A percentile compares a stretch with the other conserved stretches of the same genome.
phyloP scores from a whole-genome alignment of 2,797 vertebrate species.

The Kryptolebias ocellatus region DNA sequence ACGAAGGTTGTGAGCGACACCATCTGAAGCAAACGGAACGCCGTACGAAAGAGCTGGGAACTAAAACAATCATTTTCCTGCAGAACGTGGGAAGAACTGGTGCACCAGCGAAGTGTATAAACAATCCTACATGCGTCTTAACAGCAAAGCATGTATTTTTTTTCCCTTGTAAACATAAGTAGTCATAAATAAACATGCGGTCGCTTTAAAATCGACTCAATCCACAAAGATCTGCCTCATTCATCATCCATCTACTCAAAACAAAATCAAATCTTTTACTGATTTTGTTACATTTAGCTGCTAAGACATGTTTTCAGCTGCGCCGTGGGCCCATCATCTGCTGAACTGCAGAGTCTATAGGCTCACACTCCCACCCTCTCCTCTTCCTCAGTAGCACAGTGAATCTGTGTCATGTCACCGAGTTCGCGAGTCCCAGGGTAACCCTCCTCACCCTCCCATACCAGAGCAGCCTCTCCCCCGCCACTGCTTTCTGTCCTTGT shows the following conservation, averaged over 20 bases:
- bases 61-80: too few species aligned
- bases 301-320: conserved; percentile 1
- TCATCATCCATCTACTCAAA: background rate
- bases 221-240: too few species aligned
- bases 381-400: conserved; percentile 61
- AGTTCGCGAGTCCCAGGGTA: conserved; percentile 78
- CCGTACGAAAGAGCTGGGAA: too few species aligned
- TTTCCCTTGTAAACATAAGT: too few species aligned
- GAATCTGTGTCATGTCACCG: conserved; percentile 83
- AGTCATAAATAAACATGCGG: too few species aligned
- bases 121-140: too few species aligned
- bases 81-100: too few species aligned
- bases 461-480: conserved; percentile 6
- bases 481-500: conserved; percentile 33
- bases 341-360: conserved; percentile 33
- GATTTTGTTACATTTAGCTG: background rate
- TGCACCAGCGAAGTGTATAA: too few species aligned
- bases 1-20: too few species aligned
- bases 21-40: too few species aligned
- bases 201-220: too few species aligned
- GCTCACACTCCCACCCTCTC: conserved; percentile 47
- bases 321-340: background rate
- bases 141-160: too few species aligned
- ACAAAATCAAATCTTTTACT: background rate
- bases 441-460: conserved; percentile 56